phyloP scores from a whole-genome alignment of 2,888 invertebrate genomes.

The Masnerella sp. region DNA sequence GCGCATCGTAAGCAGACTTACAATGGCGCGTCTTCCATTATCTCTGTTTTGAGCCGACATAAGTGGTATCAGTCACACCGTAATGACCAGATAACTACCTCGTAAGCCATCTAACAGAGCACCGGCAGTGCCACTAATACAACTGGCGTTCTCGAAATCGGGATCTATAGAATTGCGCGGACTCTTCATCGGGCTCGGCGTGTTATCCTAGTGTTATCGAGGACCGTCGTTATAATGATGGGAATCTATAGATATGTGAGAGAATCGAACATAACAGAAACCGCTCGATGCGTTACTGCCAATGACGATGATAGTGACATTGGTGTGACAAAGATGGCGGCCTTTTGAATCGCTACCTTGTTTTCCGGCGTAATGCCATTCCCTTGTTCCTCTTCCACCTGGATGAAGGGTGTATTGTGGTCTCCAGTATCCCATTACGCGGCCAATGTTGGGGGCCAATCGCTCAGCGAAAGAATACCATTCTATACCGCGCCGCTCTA shows the following conservation, averaged over 20 bases:
- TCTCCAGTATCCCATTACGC: conserved; percentile 71
- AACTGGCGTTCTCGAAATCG: conserved; percentile 50
- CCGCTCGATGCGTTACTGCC: conserved; percentile 40
- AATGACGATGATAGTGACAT: conserved; percentile 53
- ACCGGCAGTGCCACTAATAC: conserved; percentile 61
- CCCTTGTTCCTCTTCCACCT: conserved; percentile 76
- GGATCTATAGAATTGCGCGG: conserved; percentile 34
- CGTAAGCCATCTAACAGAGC: conserved; percentile 72
- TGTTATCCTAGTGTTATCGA: conserved; percentile 67
- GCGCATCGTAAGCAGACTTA: conserved; percentile 18
- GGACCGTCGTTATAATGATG: conserved; percentile 61
- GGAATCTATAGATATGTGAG: conserved; percentile 54
- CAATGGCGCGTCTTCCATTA: conserved; percentile 43
- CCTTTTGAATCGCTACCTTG: conserved; percentile 60
- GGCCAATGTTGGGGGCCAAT: conserved; percentile 68
- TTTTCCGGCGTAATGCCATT: conserved; percentile 72
- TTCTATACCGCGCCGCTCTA: conserved; percentile 28
- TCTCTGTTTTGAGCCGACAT: conserved; percentile 64
- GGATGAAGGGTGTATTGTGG: conserved; percentile 75
- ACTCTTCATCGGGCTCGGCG: conserved; percentile 50
- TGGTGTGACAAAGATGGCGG: conserved; percentile 56
- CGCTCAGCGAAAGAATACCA: conserved; percentile 55
- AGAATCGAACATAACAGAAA: conserved; percentile 47
- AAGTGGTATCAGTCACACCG: conserved; percentile 70
- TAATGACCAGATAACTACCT: conserved; percentile 73